phyloP scores from a whole-genome alignment of 1,140 invertebrate species.

The Drosophila quadrilineata region DNA sequence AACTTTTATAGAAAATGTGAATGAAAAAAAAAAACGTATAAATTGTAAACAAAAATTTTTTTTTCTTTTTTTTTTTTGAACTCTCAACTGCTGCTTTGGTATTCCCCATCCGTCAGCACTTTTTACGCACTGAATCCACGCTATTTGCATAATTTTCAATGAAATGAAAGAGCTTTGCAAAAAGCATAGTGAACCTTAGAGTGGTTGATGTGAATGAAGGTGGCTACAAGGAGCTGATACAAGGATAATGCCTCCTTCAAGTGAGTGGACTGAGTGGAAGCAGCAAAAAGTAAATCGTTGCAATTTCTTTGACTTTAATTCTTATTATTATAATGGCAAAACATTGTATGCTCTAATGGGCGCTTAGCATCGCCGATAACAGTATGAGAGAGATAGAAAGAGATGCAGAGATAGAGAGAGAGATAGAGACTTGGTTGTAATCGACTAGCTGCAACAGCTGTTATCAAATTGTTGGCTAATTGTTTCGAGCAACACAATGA shows the following conservation, averaged over 20 bases:
- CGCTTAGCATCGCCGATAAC: neutral
- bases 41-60: neutral
- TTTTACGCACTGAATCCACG: constrained; percentile 20
- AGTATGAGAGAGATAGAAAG: too few species aligned
- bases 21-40: constrained; percentile 3
- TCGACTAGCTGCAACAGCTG: constrained; percentile 3
- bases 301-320: constrained; percentile 11
- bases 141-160: constrained; percentile 68
- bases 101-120: constrained; percentile 17
- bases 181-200: neutral
- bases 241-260: too few species aligned
- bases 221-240: too few species aligned
- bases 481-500: neutral
- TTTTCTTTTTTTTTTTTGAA: neutral
- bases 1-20: constrained; percentile 24
- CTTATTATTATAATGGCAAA: constrained; percentile 7
- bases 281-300: neutral
- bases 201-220: too few species aligned
- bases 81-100: neutral
- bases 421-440: neutral
- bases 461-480: constrained; percentile 11
- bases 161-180: neutral
- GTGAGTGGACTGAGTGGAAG: too few species aligned
- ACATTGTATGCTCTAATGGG: constrained; percentile 5
- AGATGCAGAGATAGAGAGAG: too few species aligned